phyloP scores from a whole-genome alignment of 2,113 vertebrate genomes.

The Thamnophis sirtalis region DNA sequence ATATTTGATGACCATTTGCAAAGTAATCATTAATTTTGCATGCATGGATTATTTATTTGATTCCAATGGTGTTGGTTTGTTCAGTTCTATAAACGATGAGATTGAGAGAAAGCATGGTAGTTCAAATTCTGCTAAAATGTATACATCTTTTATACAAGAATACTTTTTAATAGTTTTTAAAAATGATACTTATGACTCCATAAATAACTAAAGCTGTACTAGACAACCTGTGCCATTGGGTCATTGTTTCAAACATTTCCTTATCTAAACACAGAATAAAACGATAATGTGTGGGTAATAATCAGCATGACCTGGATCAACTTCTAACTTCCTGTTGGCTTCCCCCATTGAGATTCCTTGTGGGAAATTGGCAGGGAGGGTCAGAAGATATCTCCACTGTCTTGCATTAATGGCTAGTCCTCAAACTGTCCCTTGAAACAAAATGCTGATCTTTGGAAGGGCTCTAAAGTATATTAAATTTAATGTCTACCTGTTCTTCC shows the following conservation, averaged over 20 bases:
- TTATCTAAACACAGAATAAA: neutral
- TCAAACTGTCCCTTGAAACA: neutral
- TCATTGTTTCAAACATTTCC: neutral
- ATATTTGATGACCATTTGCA: constrained; percentile 52
- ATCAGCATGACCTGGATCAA: neutral
- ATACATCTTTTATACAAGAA: neutral
- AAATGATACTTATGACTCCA: neutral
- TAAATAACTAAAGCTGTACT: neutral
- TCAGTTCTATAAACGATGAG: constrained; percentile 7
- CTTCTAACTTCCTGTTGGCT: neutral
- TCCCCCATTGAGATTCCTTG: neutral
- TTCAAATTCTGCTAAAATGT: neutral
- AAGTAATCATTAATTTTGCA: constrained; percentile 43
- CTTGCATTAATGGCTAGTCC: too few relatives aligned
- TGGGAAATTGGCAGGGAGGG: neutral
- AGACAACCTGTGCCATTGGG: neutral
- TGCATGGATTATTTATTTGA: constrained; percentile 36
- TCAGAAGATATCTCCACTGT: neutral
- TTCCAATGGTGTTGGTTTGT: constrained; percentile 24
- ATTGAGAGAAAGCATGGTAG: neutral
- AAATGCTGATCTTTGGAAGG: neutral
- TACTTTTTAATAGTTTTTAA: too few relatives aligned
- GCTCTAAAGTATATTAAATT: neutral
- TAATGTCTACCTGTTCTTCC: neutral
- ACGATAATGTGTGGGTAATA: neutral